phyloP scores from a whole-genome alignment of 2,113 vertebrate species.

The Tetrax tetrax region DNA sequence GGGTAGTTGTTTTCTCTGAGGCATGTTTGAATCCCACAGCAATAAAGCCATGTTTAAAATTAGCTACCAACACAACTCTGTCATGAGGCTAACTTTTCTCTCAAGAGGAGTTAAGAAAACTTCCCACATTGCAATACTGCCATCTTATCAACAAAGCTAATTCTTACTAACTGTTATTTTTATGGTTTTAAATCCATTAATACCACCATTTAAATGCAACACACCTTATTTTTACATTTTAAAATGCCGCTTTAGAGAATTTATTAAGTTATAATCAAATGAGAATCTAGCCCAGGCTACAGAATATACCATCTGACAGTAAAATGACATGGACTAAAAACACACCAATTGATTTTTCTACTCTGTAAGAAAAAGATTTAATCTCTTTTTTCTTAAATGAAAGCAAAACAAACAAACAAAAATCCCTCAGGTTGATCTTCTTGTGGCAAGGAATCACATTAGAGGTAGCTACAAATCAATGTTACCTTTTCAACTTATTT shows the following conservation, averaged over 20 bases:
- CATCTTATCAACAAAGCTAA: neutral
- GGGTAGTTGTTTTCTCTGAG: neutral
- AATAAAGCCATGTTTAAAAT: neutral
- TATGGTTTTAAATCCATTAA: neutral
- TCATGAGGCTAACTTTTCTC: neutral
- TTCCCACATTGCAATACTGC: neutral
- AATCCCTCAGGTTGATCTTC: neutral
- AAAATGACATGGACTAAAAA: neutral
- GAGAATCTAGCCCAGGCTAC: neutral
- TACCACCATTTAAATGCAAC: neutral
- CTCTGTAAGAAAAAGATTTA: neutral
- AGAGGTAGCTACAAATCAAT: neutral
- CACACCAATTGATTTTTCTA: neutral
- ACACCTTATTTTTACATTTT: neutral
- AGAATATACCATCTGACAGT: neutral
- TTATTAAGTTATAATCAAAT: neutral
- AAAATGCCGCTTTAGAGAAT: neutral
- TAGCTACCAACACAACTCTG: neutral
- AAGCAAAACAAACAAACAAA: neutral
- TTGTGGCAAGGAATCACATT: neutral
- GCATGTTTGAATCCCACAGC: neutral
- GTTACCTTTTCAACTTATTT: neutral
- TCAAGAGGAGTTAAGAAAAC: neutral
- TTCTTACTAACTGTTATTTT: neutral
- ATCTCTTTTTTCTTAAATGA: neutral